Evolutionary conservation across 2,797 vertebrate species (phyloP).

Genomic region (Leptodactylus fallax): DNA sequence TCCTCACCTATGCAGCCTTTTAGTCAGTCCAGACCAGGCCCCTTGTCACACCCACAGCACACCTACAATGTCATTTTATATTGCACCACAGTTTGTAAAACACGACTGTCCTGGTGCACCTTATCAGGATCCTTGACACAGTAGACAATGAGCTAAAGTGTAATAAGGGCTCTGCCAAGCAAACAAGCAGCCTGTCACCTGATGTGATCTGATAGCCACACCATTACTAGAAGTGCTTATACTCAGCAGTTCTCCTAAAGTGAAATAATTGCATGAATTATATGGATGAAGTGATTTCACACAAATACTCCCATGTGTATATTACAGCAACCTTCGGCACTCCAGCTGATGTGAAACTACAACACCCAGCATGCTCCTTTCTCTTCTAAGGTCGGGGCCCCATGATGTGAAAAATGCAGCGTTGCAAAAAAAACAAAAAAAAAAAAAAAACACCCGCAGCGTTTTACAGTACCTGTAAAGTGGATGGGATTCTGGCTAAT

Average conservation of each 20-base stretch:
- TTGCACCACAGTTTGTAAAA: constrained; percentile 42
- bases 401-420: too few species aligned
- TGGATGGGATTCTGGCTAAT: too few species aligned
- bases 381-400: too few species aligned
- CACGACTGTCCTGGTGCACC: constrained; percentile 21
- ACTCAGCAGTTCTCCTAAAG: background rate
- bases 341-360: too few species aligned
- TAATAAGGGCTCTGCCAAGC: background rate
- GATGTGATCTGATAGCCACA: background rate
- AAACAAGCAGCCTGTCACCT: constrained; percentile 30
- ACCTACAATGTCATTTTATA: constrained; percentile 23
- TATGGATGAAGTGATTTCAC: background rate
- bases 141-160: background rate
- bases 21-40: constrained; percentile 1
- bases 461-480: too few species aligned
- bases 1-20: constrained; percentile 27
- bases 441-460: too few species aligned
- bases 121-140: constrained; percentile 4
- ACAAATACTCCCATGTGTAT: background rate
- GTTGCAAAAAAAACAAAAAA: too few species aligned
- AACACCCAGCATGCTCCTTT: too few species aligned
- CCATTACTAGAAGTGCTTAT: background rate
- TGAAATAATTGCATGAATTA: background rate
- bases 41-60: constrained; percentile 29
- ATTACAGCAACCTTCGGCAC: too few species aligned